Percentiles rank a stretch among this genome's conserved stretches.
These are phyloP conservation scores for Phrynocephalus versicolor DNA, from an alignment of 2,113 vertebrate genomes.

Conservation along the genomic window DNA sequence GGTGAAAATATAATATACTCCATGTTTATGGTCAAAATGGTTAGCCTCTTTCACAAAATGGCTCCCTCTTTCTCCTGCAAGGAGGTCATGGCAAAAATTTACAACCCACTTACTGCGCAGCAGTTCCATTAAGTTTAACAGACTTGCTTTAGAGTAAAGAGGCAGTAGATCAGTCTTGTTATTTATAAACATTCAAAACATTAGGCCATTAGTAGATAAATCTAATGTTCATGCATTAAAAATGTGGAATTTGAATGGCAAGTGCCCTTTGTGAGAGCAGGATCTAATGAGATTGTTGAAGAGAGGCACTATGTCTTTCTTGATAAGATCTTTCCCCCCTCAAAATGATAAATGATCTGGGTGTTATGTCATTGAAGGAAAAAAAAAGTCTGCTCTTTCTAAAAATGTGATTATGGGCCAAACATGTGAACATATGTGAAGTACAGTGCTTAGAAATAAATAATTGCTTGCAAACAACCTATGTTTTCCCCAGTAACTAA, in stretches of 20 bases:
- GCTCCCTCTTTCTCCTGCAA: not conserved
- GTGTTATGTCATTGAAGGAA: not conserved
- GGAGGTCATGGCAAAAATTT: conserved; percentile 22
- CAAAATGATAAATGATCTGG: not conserved
- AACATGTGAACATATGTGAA: not conserved
- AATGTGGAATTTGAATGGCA: not conserved
- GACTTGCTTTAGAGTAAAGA: conserved; percentile 15
- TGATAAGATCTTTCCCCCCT: not conserved
- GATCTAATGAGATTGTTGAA: conserved; percentile 7
- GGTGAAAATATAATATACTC: conserved; percentile 12
- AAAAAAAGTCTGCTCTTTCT: not conserved
- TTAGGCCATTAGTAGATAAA: not conserved
- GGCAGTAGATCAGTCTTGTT: not conserved
- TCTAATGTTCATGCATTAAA: not conserved
- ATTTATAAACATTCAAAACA: not conserved
- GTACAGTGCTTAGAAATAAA: too few species aligned
- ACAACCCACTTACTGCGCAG: conserved; percentile 2
- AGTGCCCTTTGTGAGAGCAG: not conserved
- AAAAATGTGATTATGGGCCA: not conserved
- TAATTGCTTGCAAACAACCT: too few species aligned
- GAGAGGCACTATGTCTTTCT: not conserved
- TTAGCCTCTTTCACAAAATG: not conserved
- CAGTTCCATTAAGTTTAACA: conserved; percentile 4
- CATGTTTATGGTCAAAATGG: not conserved
- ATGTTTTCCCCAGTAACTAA: too few species aligned